Conservation (phyloP, 2,113 vertebrate species). For the Dipodomys ordii region DNA sequence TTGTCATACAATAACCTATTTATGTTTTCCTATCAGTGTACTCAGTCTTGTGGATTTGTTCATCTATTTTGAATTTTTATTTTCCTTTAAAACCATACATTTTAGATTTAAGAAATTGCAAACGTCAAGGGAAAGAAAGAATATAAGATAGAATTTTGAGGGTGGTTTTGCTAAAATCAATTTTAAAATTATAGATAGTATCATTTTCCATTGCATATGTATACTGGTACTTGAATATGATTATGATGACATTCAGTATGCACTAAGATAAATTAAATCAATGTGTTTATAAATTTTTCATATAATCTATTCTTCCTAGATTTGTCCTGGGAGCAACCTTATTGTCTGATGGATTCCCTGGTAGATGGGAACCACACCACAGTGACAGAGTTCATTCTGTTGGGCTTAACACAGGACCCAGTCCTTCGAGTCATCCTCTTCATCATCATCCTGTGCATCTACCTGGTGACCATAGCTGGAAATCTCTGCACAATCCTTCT, state of each 20-base stretch:
- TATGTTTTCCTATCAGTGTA: too few species aligned
- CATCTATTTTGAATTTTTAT: too few species aligned
- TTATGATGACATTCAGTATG: neutral
- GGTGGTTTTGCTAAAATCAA: neutral
- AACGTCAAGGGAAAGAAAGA: neutral
- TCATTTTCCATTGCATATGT: neutral
- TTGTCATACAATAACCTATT: too few species aligned
- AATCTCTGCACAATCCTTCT: slow-evolving; percentile 43
- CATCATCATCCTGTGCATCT: neutral
- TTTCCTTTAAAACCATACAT: too few species aligned
- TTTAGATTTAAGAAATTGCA: too few species aligned
- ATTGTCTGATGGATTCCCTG: neutral
- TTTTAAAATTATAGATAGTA: neutral
- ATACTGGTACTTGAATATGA: neutral
- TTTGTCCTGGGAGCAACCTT: neutral
- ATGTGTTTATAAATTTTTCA: neutral
- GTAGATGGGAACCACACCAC: neutral
- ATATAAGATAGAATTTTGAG: neutral
- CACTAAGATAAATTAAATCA: neutral
- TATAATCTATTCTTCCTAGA: neutral
- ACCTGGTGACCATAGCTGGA: slow-evolving; percentile 34
- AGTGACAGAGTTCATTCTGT: neutral
- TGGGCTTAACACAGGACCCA: neutral
- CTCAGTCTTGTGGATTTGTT: too few species aligned
- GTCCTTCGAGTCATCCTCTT: slow-evolving; percentile 4